A percentile compares a stretch with the other conserved stretches of the same genome.
These are phyloP conservation scores for Oncorhynchus gorbuscha DNA, from an alignment of 2,113 vertebrate genomes.

Conservation along the genomic window DNA sequence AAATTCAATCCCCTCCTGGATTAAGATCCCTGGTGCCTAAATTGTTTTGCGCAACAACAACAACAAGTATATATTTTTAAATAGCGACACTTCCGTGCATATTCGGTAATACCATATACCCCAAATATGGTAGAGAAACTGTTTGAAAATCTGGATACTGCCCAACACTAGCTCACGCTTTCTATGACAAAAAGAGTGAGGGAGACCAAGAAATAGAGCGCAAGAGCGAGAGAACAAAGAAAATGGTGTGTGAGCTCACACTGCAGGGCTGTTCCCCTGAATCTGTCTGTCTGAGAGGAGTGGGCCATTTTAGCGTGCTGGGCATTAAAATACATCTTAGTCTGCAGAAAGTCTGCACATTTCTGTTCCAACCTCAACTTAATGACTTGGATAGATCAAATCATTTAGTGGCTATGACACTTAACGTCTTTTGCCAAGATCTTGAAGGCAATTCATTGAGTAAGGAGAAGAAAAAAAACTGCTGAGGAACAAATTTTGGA, in stretches of 20 bases:
- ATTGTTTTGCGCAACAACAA: no score
- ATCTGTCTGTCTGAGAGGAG: background rate
- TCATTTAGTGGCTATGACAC: slow-evolving; percentile 36
- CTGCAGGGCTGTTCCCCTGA: slow-evolving; percentile 3
- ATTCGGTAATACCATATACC: no score
- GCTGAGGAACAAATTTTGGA: slow-evolving; percentile 43
- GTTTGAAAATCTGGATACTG: no score
- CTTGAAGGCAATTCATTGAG: slow-evolving; percentile 38
- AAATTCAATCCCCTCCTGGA: no score
- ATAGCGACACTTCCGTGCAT: no score
- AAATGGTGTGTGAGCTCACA: background rate
- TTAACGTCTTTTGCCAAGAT: slow-evolving; percentile 36
- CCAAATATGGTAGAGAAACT: no score
- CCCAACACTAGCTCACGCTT: no score
- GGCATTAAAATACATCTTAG: slow-evolving; percentile 7
- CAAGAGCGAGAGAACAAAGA: background rate
- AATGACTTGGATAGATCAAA: slow-evolving; percentile 42
- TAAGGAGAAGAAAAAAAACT: slow-evolving; percentile 11
- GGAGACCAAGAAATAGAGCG: no score
- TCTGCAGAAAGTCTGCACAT: slow-evolving; percentile 22
- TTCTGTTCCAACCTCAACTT: slow-evolving; percentile 41
- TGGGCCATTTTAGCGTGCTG: background rate
- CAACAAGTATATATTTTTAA: no score
- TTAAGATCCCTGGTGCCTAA: no score
- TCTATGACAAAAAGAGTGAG: no score